A percentile compares a stretch with the other conserved stretches of the same genome.
phyloP scores from a whole-genome alignment of 2,113 vertebrate species.

The Eulacestoma nigropectus region DNA sequence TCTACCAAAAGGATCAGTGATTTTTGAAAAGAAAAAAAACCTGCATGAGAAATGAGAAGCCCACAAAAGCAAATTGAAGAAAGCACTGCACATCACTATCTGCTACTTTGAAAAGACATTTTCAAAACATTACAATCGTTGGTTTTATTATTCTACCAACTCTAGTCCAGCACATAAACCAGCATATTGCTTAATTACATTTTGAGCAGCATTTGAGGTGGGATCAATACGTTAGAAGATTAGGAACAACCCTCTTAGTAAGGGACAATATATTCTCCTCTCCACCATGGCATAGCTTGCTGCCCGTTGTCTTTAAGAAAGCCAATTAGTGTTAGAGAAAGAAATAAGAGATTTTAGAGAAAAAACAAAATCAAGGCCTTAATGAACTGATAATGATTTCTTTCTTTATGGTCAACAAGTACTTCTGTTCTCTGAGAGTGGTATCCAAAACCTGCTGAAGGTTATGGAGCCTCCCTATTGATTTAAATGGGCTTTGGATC shows the following conservation, averaged over 20 bases:
- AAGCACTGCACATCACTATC: neutral
- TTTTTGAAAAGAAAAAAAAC: neutral
- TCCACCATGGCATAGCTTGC: neutral
- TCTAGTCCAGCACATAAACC: neutral
- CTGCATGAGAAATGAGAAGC: neutral
- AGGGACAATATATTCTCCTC: neutral
- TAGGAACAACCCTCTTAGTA: neutral
- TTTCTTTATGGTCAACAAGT: conserved; percentile 12
- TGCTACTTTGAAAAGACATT: neutral
- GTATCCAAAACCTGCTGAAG: conserved; percentile 35
- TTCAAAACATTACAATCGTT: neutral
- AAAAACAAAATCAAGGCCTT: neutral
- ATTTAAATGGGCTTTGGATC: conserved; percentile 26
- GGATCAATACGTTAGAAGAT: neutral
- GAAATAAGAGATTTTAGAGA: neutral
- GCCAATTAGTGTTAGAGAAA: neutral
- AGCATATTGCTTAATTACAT: neutral
- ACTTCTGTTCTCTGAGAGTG: neutral
- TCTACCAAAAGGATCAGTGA: neutral
- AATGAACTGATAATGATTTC: neutral
- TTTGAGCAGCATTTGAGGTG: neutral
- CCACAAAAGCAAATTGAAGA: neutral
- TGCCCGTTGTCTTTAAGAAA: neutral
- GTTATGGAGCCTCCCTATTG: conserved; percentile 1
- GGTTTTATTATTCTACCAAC: neutral